Evolutionary conservation across 2,888 invertebrate genomes (phyloP).

Genomic region (Caenorhabditis parvicauda): DNA sequence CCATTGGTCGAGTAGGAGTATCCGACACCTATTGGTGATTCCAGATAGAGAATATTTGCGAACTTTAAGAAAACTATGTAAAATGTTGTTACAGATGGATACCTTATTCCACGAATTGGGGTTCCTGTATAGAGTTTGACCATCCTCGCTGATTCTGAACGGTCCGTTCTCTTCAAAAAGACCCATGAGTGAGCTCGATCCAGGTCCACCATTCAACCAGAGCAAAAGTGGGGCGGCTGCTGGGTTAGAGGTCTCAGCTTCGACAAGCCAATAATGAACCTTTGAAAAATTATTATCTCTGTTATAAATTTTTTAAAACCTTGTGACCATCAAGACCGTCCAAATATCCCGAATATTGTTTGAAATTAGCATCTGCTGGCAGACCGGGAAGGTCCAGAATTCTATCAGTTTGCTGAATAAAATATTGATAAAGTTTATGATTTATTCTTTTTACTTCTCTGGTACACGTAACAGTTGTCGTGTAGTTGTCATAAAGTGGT

Average conservation of each 20-base stretch:
- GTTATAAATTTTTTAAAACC: slow-evolving; percentile 37
- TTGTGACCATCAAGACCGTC: slow-evolving; percentile 60
- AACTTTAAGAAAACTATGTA: slow-evolving; percentile 52
- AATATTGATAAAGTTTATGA: background rate
- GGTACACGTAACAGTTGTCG: background rate
- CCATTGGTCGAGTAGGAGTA: slow-evolving; percentile 66
- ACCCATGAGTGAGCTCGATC: slow-evolving; percentile 64
- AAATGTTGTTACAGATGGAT: background rate
- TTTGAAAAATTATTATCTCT: background rate
- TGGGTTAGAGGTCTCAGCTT: slow-evolving; percentile 36
- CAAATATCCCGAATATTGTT: slow-evolving; percentile 35
- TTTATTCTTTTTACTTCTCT: slow-evolving; percentile 8
- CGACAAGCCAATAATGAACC: slow-evolving; percentile 22
- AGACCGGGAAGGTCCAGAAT: slow-evolving; percentile 31
- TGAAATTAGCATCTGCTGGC: slow-evolving; percentile 17
- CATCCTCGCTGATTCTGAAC: slow-evolving; percentile 51
- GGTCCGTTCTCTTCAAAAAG: slow-evolving; percentile 65
- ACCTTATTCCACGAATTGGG: slow-evolving; percentile 56
- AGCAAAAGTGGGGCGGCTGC: slow-evolving; percentile 34
- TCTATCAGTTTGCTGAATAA: slow-evolving; percentile 14
- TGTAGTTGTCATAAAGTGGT: slow-evolving; percentile 16
- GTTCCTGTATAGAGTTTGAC: slow-evolving; percentile 40
- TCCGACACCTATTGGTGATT: slow-evolving; percentile 68
- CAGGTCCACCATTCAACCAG: slow-evolving; percentile 63
- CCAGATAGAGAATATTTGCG: slow-evolving; percentile 67